phyloP scores from a whole-genome alignment of 1,140 invertebrate species.

The Apolygus lucorum region DNA sequence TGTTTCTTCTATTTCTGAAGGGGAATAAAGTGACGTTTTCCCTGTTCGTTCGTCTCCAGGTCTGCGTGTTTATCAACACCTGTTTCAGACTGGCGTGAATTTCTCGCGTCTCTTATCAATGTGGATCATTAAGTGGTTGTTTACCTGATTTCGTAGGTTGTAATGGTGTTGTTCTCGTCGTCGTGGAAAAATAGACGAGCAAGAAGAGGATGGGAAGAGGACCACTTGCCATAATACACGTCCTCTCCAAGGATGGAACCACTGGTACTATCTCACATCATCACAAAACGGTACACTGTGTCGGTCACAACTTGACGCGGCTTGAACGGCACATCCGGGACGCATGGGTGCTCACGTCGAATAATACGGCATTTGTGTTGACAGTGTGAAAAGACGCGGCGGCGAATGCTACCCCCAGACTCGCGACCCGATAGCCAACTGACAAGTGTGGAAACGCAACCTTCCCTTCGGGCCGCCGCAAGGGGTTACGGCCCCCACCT shows the following conservation, averaged over 20 bases:
- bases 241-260: neutral
- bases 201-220: slow-evolving; percentile 8
- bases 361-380: neutral
- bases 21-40: no score
- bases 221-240: neutral
- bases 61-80: no score
- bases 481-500: neutral
- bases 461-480: neutral
- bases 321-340: neutral
- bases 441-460: neutral
- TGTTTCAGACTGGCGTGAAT: no score
- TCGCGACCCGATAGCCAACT: neutral
- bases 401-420: neutral
- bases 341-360: slow-evolving; percentile 8
- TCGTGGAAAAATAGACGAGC: slow-evolving; percentile 9
- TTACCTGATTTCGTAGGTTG: slow-evolving; percentile 1
- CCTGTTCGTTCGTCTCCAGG: no score
- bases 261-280: slow-evolving; percentile 7
- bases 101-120: no score
- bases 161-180: neutral
- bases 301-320: neutral
- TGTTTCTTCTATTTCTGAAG: no score
- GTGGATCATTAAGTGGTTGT: no score
- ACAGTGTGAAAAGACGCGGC: neutral
- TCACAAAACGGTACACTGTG: neutral